Evolutionary conservation across 2,113 vertebrate species (phyloP).

Genomic region (Ursus arctos): DNA sequence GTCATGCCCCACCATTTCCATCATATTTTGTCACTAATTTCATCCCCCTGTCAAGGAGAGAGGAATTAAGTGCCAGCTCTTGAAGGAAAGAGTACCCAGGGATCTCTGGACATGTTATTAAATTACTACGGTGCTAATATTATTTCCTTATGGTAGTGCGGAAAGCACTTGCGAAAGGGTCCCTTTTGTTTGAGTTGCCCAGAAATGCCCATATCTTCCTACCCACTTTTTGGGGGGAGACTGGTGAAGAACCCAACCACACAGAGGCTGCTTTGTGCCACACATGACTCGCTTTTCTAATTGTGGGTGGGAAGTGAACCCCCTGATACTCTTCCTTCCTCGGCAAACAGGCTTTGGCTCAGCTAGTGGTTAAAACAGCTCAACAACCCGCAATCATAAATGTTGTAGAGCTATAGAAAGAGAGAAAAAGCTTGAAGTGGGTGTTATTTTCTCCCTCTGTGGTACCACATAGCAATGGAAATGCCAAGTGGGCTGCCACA

Average conservation of each 20-base stretch:
- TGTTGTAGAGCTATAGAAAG: conserved; percentile 42
- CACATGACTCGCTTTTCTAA: conserved; percentile 7
- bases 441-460: conserved; percentile 62
- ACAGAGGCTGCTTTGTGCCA: not conserved
- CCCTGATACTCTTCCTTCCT: not conserved
- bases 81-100: conserved; percentile 28
- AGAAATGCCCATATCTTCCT: not conserved
- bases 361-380: conserved; percentile 50
- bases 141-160: not conserved
- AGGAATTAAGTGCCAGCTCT: not conserved
- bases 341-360: not conserved
- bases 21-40: conserved; percentile 29
- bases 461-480: not conserved
- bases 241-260: not conserved
- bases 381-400: conserved; percentile 45
- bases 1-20: not conserved
- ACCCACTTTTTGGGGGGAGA: not conserved
- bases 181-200: conserved; percentile 15
- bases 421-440: conserved; percentile 34
- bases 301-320: not conserved
- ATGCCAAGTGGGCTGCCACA: not conserved
- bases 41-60: not conserved
- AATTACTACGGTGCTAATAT: not conserved
- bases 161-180: not conserved
- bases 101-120: not conserved